phyloP scores from a whole-genome alignment of 2,888 invertebrate species.

The Tachina lurida region DNA sequence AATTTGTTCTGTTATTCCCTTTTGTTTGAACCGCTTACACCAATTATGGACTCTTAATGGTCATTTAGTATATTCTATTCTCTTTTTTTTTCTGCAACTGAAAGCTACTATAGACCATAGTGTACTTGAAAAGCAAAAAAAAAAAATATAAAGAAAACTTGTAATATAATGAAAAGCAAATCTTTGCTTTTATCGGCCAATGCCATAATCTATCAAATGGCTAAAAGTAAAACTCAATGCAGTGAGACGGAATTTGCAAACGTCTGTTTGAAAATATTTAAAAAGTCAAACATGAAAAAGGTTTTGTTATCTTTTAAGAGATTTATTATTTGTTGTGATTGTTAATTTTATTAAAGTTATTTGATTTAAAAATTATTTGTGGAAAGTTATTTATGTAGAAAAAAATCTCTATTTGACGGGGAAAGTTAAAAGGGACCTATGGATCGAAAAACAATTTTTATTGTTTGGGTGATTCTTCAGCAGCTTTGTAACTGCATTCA shows the following conservation, averaged over 20 bases:
- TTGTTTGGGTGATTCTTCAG: no score
- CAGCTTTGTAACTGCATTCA: no score
- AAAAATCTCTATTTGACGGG: no score
- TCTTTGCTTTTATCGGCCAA: slow-evolving; percentile 51
- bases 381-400: no score
- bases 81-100: slow-evolving; percentile 28
- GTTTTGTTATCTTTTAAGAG: background rate
- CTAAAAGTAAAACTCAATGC: background rate
- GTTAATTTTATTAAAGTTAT: background rate
- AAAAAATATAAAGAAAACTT: background rate
- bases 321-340: background rate
- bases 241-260: background rate
- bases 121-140: slow-evolving; percentile 29
- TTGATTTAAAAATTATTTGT: background rate
- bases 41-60: slow-evolving; percentile 61
- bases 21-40: slow-evolving; percentile 41
- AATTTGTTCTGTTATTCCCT: background rate
- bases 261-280: no score
- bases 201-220: slow-evolving; percentile 50
- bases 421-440: no score
- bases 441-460: no score
- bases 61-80: slow-evolving; percentile 9
- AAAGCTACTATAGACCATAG: slow-evolving; percentile 41
- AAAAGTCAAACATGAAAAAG: background rate
- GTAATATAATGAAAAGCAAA: slow-evolving; percentile 29